Percentiles rank a stretch among this genome's conserved stretches.
phyloP scores from a whole-genome alignment of 1,140 invertebrate genomes.

The Drosophila asahinai region DNA sequence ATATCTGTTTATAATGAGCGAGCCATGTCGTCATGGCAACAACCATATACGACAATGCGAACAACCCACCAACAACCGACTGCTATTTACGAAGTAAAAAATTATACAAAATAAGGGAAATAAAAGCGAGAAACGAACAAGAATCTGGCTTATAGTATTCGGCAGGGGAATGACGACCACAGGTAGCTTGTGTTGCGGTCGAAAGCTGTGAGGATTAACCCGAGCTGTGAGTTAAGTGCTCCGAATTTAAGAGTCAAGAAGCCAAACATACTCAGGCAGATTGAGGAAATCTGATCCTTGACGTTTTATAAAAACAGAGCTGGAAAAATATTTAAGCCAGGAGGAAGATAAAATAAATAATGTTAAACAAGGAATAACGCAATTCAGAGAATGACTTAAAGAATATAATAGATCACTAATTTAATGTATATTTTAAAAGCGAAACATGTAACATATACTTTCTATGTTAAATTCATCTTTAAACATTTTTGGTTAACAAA shows the following conservation, averaged over 20 bases:
- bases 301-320: background rate
- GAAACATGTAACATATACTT: no score
- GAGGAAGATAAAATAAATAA: background rate
- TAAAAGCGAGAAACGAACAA: constrained; percentile 32
- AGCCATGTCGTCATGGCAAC: constrained; percentile 67
- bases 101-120: constrained; percentile 23
- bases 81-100: constrained; percentile 31
- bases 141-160: constrained; percentile 42
- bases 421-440: background rate
- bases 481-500: background rate
- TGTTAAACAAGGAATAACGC: no score
- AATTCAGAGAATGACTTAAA: no score
- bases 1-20: constrained; percentile 35
- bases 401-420: no score
- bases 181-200: constrained; percentile 46
- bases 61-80: constrained; percentile 39
- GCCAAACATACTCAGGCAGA: background rate
- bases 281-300: constrained; percentile 12
- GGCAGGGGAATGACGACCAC: constrained; percentile 44
- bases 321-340: background rate
- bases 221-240: constrained; percentile 18
- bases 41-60: constrained; percentile 45
- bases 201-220: constrained; percentile 16
- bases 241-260: background rate
- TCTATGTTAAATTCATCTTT: background rate